Percentiles rank a stretch among this genome's conserved stretches.
Conservation (phyloP, 1,140 invertebrate species). For the Leptinotarsa undecemlineata region DNA sequence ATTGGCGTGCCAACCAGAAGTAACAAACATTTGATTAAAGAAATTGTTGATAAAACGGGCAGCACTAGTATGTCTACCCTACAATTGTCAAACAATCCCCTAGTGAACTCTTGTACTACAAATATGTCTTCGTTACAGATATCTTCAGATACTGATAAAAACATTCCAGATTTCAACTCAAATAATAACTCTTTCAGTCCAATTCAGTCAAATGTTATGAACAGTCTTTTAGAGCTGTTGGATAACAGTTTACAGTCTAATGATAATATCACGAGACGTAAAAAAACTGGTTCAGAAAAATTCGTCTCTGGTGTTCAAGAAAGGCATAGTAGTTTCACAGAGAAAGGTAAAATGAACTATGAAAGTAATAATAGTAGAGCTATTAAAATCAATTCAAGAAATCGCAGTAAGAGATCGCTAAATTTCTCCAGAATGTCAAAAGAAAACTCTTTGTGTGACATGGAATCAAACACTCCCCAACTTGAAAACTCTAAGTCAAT, state of each 20-base stretch:
- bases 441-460: too few relatives aligned
- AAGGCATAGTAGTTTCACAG: not conserved
- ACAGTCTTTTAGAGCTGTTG: not conserved
- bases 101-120: not conserved
- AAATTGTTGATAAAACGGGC: not conserved
- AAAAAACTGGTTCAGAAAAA: too few relatives aligned
- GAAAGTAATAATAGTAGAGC: not conserved
- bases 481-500: too few relatives aligned
- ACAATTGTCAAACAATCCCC: conserved; percentile 1
- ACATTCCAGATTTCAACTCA: not conserved
- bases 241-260: not conserved
- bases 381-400: not conserved
- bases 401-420: not conserved
- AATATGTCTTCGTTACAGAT: conserved; percentile 11
- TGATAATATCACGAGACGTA: not conserved
- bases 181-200: conserved; percentile 18
- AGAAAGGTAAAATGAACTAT: not conserved
- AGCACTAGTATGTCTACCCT: not conserved
- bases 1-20: not conserved
- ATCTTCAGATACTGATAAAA: conserved; percentile 13
- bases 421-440: too few relatives aligned
- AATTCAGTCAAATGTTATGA: conserved; percentile 11
- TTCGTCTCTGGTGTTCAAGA: too few relatives aligned
- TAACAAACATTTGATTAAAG: not conserved
- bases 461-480: too few relatives aligned